These are phyloP conservation scores for Macrotrachela quadricornifera DNA, from an alignment of 1,140 invertebrate species.

Conservation along the genomic window DNA sequence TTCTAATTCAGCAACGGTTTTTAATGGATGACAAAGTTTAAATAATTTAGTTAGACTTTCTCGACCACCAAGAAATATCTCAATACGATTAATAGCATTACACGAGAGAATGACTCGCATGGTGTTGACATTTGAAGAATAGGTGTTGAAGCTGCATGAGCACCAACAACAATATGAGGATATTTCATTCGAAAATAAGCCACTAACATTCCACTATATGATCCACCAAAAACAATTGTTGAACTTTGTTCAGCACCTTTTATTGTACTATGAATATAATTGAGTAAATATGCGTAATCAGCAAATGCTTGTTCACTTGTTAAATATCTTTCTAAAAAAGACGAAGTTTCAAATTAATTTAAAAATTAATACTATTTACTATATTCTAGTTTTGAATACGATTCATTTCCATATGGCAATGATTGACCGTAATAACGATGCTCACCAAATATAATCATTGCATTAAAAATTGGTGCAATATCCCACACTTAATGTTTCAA, in stretches of 20 bases:
- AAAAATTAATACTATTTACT: neutral
- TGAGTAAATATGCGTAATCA: constrained; percentile 68
- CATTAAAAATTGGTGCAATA: constrained; percentile 51
- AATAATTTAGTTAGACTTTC: constrained; percentile 12
- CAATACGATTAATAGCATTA: constrained; percentile 39
- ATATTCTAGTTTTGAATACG: constrained; percentile 9
- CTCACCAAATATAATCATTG: constrained; percentile 73
- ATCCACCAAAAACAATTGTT: constrained; percentile 69
- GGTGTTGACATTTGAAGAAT: constrained; percentile 61
- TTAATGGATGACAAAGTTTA: constrained; percentile 30
- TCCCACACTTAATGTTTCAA: constrained; percentile 54
- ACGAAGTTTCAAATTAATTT: too few species aligned
- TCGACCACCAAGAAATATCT: constrained; percentile 19
- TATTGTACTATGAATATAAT: constrained; percentile 27
- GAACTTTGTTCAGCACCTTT: constrained; percentile 33
- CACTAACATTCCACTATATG: constrained; percentile 81
- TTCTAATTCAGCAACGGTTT: constrained; percentile 38
- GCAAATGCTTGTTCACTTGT: constrained; percentile 74
- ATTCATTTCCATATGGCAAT: constrained; percentile 54
- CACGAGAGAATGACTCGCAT: constrained; percentile 46
- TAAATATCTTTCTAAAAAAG: constrained; percentile 43
- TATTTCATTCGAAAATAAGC: constrained; percentile 90
- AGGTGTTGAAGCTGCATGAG: constrained; percentile 79
- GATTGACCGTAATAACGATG: constrained; percentile 75
- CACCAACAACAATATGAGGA: constrained; percentile 57